Percentiles rank a stretch among this genome's conserved stretches.
These are phyloP conservation scores for Ammodramus savannarum DNA, from an alignment of 2,113 vertebrate species.

Conservation along the genomic window DNA sequence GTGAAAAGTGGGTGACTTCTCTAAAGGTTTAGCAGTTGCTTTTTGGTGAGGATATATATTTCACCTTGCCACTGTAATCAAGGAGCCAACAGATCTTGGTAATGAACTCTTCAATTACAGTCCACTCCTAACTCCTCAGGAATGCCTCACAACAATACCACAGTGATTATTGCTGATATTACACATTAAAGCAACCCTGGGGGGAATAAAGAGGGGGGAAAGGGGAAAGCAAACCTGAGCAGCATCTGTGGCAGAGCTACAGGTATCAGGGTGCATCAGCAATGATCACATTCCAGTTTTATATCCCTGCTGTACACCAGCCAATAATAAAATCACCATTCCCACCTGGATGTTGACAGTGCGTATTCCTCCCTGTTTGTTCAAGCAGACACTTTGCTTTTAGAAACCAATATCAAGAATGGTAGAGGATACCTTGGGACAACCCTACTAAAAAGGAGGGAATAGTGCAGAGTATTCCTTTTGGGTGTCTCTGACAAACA, in stretches of 20 bases:
- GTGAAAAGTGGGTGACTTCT: constrained; percentile 84
- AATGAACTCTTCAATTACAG: constrained; percentile 80
- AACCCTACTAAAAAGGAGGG: background rate
- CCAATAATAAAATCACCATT: background rate
- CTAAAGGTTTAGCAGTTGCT: constrained; percentile 83
- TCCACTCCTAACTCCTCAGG: constrained; percentile 68
- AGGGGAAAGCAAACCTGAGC: background rate
- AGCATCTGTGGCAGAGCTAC: background rate
- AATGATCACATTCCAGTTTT: background rate
- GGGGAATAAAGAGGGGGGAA: background rate
- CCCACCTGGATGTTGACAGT: background rate
- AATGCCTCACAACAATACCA: constrained; percentile 58
- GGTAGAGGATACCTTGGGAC: background rate
- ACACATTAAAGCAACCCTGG: constrained; percentile 23
- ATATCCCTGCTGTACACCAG: background rate
- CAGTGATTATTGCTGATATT: constrained; percentile 59
- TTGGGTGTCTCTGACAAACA: background rate
- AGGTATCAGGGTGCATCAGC: background rate
- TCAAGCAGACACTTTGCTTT: background rate
- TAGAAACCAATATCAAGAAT: background rate
- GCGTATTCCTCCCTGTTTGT: background rate
- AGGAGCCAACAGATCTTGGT: constrained; percentile 73
- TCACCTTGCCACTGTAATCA: constrained; percentile 79
- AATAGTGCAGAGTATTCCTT: background rate
- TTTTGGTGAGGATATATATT: constrained; percentile 79